Base-by-base conservation (phyloP, 2,888 invertebrate genomes). In the Stenoptilia bipunctidactyla region DNA sequence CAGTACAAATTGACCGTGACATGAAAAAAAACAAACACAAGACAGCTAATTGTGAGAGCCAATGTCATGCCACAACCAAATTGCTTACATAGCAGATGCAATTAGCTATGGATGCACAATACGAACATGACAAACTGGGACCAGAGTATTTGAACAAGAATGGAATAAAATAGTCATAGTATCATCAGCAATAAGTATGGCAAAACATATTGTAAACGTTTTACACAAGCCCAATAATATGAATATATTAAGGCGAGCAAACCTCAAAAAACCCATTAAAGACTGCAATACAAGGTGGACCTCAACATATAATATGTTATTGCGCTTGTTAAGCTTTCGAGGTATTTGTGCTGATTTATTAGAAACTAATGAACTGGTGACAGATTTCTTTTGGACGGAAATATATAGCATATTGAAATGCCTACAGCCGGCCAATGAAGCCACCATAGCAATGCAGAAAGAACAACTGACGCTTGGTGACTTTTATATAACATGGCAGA, bases 211-310 rank as follows among this genome's bases (percentile, higher is more conserved):
- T 27, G 35, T 36, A 3, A 37, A 35, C n/a, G 37, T 43, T 20
- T 40, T 43, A 13, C 37, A 40, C 6, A 15, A 12, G 20, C 40
- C 43, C 25, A 37, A 38, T 14, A 43, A 38, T 12, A 30, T 9
- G 9, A 37, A 40, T 15, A 12, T 12, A 9, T 8, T 43, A 13
- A 40, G 35, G 15, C 9, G 4, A 15, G 40, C 40, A 15, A 40
- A 35, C 12, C 36, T 40, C 39, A 40, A 15, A 33, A 40, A 40
- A 37, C 33, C 42, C 1, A 40, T 44, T 10, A 41, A 39, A 9
- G 37, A 37, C 34, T 42, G 42, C 13, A 25, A 37, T 34, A 42
- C 39, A 15, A 37, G 39, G 36, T 42, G 39, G 42, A 37, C 34
- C n/a, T 42, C 39, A 1, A 39, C 39, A 15, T 42, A 39, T 25